Percentiles rank a stretch among this genome's conserved stretches.
Evolutionary conservation across 2,888 invertebrate species (phyloP).

Genomic region (Morinoia aosen): DNA sequence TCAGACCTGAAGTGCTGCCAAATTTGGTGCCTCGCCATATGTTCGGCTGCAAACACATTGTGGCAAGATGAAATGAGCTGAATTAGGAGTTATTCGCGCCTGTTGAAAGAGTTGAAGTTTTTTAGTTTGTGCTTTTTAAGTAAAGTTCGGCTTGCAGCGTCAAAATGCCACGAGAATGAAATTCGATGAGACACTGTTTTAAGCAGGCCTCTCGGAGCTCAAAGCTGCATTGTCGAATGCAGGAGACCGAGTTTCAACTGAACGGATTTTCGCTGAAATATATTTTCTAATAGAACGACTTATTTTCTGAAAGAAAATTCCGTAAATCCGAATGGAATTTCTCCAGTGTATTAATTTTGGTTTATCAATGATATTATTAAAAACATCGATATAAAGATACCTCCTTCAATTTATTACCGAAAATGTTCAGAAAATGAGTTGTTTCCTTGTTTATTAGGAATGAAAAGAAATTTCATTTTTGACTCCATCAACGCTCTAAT

Average conservation of each 20-base stretch:
- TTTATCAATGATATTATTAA: neutral
- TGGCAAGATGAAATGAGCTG: neutral
- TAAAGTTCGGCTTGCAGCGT: neutral
- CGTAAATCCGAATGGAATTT: too few species aligned
- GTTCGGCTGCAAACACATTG: neutral
- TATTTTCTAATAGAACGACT: neutral
- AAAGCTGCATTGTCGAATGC: neutral
- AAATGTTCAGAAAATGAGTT: neutral
- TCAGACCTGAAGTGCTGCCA: neutral
- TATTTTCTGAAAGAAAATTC: too few species aligned
- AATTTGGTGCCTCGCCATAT: neutral
- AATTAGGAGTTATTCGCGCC: neutral
- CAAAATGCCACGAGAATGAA: neutral
- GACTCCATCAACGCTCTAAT: too few species aligned
- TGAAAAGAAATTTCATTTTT: too few species aligned
- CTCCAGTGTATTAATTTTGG: too few species aligned
- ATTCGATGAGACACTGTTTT: neutral
- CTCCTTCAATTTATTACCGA: neutral
- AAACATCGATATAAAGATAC: neutral
- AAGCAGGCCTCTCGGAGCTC: neutral
- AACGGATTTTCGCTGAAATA: neutral
- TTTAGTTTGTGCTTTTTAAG: neutral
- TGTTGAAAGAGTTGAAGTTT: neutral
- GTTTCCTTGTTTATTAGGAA: neutral
- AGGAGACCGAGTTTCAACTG: neutral